Conservation (phyloP, 2,888 invertebrate species). For the Spodoptera exigua region DNA sequence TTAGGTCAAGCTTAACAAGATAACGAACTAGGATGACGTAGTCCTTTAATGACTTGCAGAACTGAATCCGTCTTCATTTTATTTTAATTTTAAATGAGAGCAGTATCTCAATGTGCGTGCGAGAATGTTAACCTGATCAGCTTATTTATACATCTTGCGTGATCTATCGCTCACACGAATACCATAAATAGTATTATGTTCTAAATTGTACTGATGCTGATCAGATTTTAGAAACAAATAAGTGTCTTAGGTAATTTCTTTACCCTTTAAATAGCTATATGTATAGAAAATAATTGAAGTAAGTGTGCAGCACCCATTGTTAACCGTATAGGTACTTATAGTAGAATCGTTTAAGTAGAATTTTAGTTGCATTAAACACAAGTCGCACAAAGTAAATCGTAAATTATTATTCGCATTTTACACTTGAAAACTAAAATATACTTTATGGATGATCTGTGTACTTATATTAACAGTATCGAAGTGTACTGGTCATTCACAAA, state of each 20-base stretch:
- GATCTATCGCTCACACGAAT: conserved; percentile 33
- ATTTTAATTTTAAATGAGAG: conserved; percentile 66
- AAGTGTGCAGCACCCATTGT: no score
- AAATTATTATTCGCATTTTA: no score
- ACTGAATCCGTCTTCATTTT: conserved; percentile 51
- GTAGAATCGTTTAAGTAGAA: no score
- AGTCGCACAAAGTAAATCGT: no score
- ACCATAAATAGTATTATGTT: conserved; percentile 9
- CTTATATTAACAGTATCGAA: neutral
- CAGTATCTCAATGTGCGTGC: conserved; percentile 54
- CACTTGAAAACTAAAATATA: neutral
- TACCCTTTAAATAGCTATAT: no score
- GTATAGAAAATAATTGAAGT: no score
- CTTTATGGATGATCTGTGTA: conserved; percentile 11
- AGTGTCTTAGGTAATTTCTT: no score
- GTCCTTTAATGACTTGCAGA: conserved; percentile 62
- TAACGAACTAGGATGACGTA: conserved; percentile 63
- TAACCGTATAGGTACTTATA: no score
- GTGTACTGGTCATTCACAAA: conserved; percentile 12
- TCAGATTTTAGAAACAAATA: no score
- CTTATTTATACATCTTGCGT: conserved; percentile 54
- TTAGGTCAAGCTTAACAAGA: conserved; percentile 65
- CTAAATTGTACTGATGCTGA: neutral
- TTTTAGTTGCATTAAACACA: no score
- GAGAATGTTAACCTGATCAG: conserved; percentile 61